Conservation (phyloP, 2,888 invertebrate genomes). For the Hymenopus coronatus region DNA sequence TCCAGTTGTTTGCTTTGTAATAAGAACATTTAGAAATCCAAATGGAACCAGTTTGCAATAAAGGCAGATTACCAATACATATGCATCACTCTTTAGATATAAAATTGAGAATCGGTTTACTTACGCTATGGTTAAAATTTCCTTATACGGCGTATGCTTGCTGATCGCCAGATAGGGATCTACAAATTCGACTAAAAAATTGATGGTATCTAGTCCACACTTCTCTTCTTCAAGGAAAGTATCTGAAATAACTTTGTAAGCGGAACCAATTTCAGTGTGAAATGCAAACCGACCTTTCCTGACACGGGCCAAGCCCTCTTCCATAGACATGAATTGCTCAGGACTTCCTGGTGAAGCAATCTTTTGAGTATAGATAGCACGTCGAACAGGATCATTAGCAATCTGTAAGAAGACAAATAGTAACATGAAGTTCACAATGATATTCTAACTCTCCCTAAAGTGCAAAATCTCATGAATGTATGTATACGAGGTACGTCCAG, state of each 20-base stretch:
- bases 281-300: conserved; percentile 30
- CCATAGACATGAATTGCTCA: conserved; percentile 3
- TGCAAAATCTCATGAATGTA: no score
- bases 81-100: no score
- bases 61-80: no score
- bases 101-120: conserved; percentile 25
- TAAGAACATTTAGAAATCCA: no score
- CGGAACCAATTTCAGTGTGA: conserved; percentile 25
- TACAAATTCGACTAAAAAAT: conserved; percentile 56
- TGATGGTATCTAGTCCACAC: conserved; percentile 65
- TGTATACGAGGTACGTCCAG: no score
- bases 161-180: conserved; percentile 64
- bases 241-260: conserved; percentile 63
- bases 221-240: conserved; percentile 67
- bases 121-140: conserved; percentile 63
- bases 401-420: background rate
- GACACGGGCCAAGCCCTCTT: conserved; percentile 24
- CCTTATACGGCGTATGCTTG: conserved; percentile 60
- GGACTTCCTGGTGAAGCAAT: conserved; percentile 15
- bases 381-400: background rate
- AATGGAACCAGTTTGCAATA: no score
- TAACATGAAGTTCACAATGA: background rate
- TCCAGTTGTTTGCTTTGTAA: no score
- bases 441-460: no score
- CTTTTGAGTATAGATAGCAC: conserved; percentile 19